These are phyloP conservation scores for Acrocyrtus sp. DNA, from an alignment of 2,888 invertebrate genomes.

Conservation along the genomic window DNA sequence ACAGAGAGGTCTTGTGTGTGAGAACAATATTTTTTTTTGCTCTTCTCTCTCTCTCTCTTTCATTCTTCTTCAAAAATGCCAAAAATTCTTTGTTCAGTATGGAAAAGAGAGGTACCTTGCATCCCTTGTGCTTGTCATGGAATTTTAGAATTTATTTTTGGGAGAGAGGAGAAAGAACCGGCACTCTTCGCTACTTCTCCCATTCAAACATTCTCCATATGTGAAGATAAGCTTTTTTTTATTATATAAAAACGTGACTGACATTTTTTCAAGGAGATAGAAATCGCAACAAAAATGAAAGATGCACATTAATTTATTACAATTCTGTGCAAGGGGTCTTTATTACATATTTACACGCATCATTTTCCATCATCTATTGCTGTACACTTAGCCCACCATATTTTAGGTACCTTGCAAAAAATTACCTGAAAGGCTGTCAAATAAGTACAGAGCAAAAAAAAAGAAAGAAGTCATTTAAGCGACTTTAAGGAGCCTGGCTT, in stretches of 20 bases:
- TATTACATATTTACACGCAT: constrained; percentile 40
- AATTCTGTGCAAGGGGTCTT: constrained; percentile 39
- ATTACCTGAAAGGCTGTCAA: constrained; percentile 34
- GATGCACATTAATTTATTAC: constrained; percentile 47
- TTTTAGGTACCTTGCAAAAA: constrained; percentile 46
- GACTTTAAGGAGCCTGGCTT: constrained; percentile 48
- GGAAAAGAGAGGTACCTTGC: constrained; percentile 15
- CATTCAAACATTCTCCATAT: constrained; percentile 10
- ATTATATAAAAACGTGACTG: constrained; percentile 45
- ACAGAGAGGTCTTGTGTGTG: too few relatives aligned
- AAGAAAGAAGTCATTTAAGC: constrained; percentile 26
- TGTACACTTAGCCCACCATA: too few relatives aligned
- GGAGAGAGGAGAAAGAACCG: constrained; percentile 18
- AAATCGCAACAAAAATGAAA: constrained; percentile 34
- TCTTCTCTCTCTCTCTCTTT: too few relatives aligned
- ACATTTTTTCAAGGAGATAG: constrained; percentile 41
- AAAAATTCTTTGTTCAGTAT: constrained; percentile 10
- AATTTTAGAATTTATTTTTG: constrained; percentile 26
- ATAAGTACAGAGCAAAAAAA: constrained; percentile 7
- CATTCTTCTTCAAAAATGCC: constrained; percentile 9
- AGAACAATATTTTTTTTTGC: too few relatives aligned
- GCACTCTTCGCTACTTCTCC: constrained; percentile 21
- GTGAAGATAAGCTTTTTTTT: too few relatives aligned
- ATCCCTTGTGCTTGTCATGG: constrained; percentile 32
- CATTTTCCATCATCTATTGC: too few relatives aligned